phyloP scores from a whole-genome alignment of 1,140 invertebrate species.

The Lepidurus apus region DNA sequence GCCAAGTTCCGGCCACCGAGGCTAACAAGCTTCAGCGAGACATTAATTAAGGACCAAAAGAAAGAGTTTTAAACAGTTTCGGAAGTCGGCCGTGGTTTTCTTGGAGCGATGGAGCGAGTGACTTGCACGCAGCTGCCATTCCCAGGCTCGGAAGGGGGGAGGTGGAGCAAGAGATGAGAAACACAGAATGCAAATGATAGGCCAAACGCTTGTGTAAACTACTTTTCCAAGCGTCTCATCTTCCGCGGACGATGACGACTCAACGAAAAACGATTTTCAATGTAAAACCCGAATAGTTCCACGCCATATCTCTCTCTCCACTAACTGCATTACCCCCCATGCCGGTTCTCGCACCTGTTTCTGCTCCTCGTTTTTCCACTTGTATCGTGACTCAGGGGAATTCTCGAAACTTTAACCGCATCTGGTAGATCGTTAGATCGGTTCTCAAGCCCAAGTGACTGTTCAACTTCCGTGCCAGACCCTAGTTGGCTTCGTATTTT shows the following conservation, averaged over 20 bases:
- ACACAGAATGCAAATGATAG: background rate
- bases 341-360: background rate
- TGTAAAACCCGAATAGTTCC: background rate
- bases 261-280: background rate
- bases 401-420: slow-evolving; percentile 2
- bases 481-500: background rate
- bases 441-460: background rate
- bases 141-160: background rate
- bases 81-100: no score
- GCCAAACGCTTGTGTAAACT: background rate
- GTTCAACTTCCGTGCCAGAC: background rate
- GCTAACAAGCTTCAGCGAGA: no score
- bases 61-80: no score
- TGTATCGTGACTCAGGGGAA: slow-evolving; percentile 7
- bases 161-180: background rate
- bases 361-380: background rate
- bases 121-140: no score
- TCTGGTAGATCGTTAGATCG: background rate
- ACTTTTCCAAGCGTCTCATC: background rate
- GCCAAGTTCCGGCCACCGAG: no score
- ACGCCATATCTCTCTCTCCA: background rate
- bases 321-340: background rate
- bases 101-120: no score
- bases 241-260: background rate
- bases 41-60: no score